phyloP scores from a whole-genome alignment of 1,140 invertebrate species.

The Neodiprion pinetum region DNA sequence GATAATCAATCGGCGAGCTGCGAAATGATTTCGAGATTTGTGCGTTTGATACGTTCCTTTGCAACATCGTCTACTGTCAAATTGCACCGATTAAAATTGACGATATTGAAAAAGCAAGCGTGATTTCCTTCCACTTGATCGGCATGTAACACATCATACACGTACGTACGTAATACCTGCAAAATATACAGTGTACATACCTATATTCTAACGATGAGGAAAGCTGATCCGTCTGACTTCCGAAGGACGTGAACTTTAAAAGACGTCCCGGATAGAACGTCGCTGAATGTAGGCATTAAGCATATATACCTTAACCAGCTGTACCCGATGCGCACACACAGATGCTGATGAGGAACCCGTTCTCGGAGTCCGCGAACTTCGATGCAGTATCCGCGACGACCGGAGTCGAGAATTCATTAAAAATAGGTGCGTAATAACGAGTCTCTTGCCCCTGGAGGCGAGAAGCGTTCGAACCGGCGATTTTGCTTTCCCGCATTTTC shows the following conservation, averaged over 20 bases:
- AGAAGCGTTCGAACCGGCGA: not conserved
- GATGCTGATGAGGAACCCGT: not conserved
- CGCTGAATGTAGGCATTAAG: too few relatives aligned
- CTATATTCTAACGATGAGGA: not conserved
- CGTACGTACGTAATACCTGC: too few relatives aligned
- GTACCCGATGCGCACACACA: not conserved
- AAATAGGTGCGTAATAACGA: not conserved
- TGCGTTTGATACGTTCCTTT: too few relatives aligned
- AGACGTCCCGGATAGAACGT: not conserved
- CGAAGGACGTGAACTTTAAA: slow-evolving; percentile 4
- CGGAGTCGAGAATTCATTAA: not conserved
- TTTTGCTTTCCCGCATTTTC: not conserved
- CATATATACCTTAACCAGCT: not conserved
- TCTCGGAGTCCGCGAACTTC: not conserved
- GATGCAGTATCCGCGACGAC: not conserved
- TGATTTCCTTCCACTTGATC: too few relatives aligned
- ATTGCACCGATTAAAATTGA: too few relatives aligned
- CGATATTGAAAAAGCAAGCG: too few relatives aligned
- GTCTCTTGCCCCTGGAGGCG: not conserved
- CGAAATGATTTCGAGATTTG: too few relatives aligned
- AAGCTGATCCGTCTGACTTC: not conserved
- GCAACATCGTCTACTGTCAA: too few relatives aligned
- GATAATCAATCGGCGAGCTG: too few relatives aligned
- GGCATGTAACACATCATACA: too few relatives aligned
- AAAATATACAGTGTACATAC: too few relatives aligned